Conservation (phyloP, 1,140 invertebrate genomes). For the Hesperophylax magnus region DNA sequence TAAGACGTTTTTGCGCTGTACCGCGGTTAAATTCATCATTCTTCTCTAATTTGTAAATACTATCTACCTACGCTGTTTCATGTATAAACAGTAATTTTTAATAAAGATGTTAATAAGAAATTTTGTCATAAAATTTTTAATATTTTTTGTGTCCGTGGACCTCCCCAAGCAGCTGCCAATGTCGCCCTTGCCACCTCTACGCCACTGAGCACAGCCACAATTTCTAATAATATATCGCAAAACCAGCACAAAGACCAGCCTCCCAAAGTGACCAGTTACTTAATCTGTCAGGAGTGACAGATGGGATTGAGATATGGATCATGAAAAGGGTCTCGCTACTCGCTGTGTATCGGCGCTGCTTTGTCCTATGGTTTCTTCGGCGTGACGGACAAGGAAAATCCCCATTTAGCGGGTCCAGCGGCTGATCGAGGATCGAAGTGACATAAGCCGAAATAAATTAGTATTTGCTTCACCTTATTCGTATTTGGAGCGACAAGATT, state of each 20-base stretch:
- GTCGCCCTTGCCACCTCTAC: too few relatives aligned
- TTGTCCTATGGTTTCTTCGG: constrained; percentile 21
- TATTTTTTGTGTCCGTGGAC: too few relatives aligned
- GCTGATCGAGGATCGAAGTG: constrained; percentile 36
- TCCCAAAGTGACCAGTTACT: constrained; percentile 53
- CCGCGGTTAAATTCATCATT: too few relatives aligned
- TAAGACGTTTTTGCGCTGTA: too few relatives aligned
- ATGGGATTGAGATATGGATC: constrained; percentile 55
- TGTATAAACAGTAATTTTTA: too few relatives aligned
- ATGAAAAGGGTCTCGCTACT: constrained; percentile 49
- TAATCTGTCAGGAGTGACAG: constrained; percentile 57
- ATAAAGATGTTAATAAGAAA: too few relatives aligned
- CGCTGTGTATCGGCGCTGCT: constrained; percentile 36
- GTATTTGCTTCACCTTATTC: constrained; percentile 2
- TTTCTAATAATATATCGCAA: too few relatives aligned
- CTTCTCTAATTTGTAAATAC: too few relatives aligned
- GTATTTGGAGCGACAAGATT: neutral
- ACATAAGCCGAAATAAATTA: constrained; percentile 26
- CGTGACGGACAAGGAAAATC: constrained; percentile 28
- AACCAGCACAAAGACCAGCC: neutral
- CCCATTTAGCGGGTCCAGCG: constrained; percentile 9
- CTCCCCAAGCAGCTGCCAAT: too few relatives aligned
- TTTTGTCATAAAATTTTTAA: too few relatives aligned
- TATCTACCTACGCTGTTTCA: too few relatives aligned
- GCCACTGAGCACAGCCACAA: too few relatives aligned